phyloP scores from a whole-genome alignment of 2,113 vertebrate species.

The Aspiorhynchus laticeps region DNA sequence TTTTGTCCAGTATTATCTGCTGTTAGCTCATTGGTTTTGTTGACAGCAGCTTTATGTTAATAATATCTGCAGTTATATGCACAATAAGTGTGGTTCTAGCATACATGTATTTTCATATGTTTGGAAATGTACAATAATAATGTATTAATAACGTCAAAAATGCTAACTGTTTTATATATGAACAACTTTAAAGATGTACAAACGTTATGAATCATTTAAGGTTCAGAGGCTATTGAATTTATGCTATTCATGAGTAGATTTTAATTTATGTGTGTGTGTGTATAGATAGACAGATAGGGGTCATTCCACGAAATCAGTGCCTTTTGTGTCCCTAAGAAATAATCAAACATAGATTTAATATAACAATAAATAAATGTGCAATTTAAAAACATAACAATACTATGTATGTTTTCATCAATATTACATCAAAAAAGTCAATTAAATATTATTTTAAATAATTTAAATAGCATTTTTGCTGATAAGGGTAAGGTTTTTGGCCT shows the following conservation, averaged over 20 bases:
- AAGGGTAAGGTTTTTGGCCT: no score
- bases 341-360: no score
- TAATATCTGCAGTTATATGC: background rate
- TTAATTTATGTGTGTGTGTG: no score
- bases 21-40: background rate
- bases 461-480: no score
- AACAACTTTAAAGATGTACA: background rate
- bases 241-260: background rate
- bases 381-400: no score
- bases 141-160: background rate
- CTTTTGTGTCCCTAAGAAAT: no score
- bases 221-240: background rate
- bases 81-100: background rate
- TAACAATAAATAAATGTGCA: no score
- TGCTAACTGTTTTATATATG: background rate
- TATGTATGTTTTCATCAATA: no score
- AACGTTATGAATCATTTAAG: background rate
- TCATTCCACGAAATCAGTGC: no score
- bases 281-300: no score
- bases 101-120: background rate
- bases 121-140: background rate
- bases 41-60: background rate
- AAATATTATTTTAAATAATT: no score
- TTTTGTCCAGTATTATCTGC: background rate
- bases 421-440: no score